phyloP scores from a whole-genome alignment of 1,140 invertebrate species.

The Colletes gigas region DNA sequence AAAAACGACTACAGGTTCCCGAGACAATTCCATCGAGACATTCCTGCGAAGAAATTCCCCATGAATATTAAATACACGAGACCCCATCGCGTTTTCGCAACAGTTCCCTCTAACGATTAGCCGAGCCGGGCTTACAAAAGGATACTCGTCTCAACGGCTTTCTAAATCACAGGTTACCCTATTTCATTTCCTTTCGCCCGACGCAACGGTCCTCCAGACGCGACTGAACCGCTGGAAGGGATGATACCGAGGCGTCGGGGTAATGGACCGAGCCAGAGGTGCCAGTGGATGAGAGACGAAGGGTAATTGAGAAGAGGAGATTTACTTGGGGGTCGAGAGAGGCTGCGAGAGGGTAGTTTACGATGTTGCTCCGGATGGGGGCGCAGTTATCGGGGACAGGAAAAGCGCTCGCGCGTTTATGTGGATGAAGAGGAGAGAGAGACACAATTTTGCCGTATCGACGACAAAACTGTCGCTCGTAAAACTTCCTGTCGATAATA shows the following conservation, averaged over 20 bases:
- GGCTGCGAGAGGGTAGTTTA: conserved; percentile 62
- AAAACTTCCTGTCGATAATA: conserved; percentile 61
- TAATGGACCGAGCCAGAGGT: conserved; percentile 63
- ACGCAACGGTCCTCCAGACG: conserved; percentile 52
- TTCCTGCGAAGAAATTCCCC: too few species aligned
- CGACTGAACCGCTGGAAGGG: conserved; percentile 38
- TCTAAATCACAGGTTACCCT: conserved; percentile 23
- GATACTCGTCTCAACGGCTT: not conserved
- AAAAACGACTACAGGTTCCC: too few species aligned
- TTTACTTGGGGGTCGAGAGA: conserved; percentile 73
- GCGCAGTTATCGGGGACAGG: conserved; percentile 56
- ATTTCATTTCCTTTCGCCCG: conserved; percentile 48
- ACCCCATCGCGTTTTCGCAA: too few species aligned
- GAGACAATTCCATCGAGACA: too few species aligned
- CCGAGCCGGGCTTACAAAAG: too few species aligned
- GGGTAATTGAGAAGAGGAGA: conserved; percentile 81
- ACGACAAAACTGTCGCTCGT: conserved; percentile 62
- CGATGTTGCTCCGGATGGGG: conserved; percentile 59
- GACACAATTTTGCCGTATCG: conserved; percentile 34
- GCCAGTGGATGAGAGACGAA: conserved; percentile 60
- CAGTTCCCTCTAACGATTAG: too few species aligned
- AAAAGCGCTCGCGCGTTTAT: conserved; percentile 25
- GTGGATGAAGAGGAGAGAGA: conserved; percentile 30
- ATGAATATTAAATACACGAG: too few species aligned
- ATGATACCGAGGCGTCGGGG: conserved; percentile 52